These are phyloP conservation scores for Campoletis sonorensis DNA, from an alignment of 1,140 invertebrate genomes.

Conservation along the genomic window DNA sequence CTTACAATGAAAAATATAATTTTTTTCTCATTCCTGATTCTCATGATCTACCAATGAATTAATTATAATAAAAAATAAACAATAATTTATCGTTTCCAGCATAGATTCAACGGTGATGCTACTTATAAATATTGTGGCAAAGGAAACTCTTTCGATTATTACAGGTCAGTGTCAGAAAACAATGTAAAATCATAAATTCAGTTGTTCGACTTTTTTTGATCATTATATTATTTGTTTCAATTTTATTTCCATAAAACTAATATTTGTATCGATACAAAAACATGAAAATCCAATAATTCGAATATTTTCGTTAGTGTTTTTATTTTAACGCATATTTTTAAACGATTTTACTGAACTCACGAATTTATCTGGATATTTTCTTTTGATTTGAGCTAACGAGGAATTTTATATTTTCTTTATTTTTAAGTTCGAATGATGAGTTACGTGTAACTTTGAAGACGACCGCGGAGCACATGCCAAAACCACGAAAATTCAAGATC, in stretches of 20 bases:
- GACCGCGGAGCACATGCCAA: slow-evolving; percentile 55
- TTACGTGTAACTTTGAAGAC: slow-evolving; percentile 76
- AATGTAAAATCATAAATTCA: no score
- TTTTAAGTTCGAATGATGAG: slow-evolving; percentile 60
- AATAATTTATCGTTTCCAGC: slow-evolving; percentile 55
- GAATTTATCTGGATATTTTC: no score
- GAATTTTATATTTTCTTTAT: slow-evolving; percentile 57
- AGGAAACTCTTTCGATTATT: slow-evolving; percentile 62
- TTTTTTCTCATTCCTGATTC: no score
- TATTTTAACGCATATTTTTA: no score
- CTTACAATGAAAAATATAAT: no score
- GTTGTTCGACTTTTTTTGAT: neutral
- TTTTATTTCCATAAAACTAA: neutral
- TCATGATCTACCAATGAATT: no score
- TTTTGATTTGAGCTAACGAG: neutral
- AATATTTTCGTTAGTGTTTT: no score
- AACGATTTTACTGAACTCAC: no score
- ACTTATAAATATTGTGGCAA: slow-evolving; percentile 67
- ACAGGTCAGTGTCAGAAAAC: slow-evolving; percentile 67
- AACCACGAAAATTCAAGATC: slow-evolving; percentile 76
- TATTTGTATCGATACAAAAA: neutral
- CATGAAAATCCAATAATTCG: neutral
- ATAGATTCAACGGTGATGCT: slow-evolving; percentile 47
- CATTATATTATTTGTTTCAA: neutral
- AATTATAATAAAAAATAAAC: no score